Evolutionary conservation across 2,113 vertebrate genomes (phyloP).

Genomic region (Cinclus cinclus): DNA sequence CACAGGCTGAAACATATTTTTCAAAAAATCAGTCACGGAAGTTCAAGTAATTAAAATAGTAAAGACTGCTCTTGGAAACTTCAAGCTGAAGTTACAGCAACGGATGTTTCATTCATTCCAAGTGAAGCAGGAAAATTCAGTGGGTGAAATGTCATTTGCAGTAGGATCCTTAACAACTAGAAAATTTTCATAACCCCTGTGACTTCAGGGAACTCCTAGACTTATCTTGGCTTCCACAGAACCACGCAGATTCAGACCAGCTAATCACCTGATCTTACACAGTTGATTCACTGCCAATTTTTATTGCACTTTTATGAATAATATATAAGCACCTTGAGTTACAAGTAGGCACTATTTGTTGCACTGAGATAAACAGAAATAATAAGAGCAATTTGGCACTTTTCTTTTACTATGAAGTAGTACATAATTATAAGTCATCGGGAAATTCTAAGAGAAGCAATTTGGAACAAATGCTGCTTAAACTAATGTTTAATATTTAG

Average conservation of each 20-base stretch:
- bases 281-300: not conserved
- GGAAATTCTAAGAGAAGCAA: constrained; percentile 64
- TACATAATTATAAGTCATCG: constrained; percentile 56
- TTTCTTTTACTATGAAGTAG: constrained; percentile 42
- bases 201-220: not conserved
- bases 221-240: not conserved
- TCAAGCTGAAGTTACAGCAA: not conserved
- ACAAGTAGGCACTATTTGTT: not conserved
- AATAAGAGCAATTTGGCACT: constrained; percentile 54
- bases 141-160: not conserved
- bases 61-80: not conserved
- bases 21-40: not conserved
- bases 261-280: not conserved
- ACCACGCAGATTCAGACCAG: not conserved
- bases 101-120: not conserved
- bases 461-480: constrained; percentile 67
- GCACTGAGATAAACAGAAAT: constrained; percentile 40
- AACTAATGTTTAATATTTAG: constrained; percentile 74
- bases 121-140: not conserved
- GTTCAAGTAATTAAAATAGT: not conserved
- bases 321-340: not conserved
- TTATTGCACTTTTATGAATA: constrained; percentile 16
- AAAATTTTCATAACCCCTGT: not conserved
- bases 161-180: not conserved
- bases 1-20: not conserved